Evolutionary conservation across 2,797 vertebrate species (phyloP).

Genomic region (Cirrhinus molitorella): DNA sequence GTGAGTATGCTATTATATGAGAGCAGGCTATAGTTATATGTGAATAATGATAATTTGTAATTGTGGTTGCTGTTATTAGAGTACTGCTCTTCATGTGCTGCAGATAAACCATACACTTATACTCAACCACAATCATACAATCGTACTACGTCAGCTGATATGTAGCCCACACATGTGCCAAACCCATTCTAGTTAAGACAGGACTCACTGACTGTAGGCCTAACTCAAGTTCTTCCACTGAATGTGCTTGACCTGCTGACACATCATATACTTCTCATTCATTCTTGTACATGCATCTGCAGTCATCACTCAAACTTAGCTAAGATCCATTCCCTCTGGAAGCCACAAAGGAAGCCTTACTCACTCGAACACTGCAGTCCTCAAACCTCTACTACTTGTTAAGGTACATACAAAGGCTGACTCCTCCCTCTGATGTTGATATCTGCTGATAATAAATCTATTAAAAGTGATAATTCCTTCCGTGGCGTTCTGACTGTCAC

Average conservation of each 20-base stretch:
- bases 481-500: not conserved
- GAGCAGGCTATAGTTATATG: not conserved
- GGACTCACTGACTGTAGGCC: not conserved
- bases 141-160: not conserved
- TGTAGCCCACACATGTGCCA: not conserved
- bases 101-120: constrained; percentile 56
- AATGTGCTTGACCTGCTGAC: not conserved
- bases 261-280: not conserved
- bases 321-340: no score
- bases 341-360: not conserved
- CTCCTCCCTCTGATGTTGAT: not conserved
- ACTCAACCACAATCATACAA: not conserved
- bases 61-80: not conserved
- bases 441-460: not conserved
- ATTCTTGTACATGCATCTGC: not conserved
- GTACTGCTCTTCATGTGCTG: constrained; percentile 41
- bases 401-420: not conserved
- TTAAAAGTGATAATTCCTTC: not conserved
- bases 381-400: not conserved
- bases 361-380: not conserved
- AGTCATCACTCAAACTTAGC: not conserved
- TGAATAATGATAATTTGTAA: not conserved
- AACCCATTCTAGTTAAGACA: not conserved
- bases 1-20: not conserved
- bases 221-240: not conserved